These are phyloP conservation scores for Rhingia campestris DNA, from an alignment of 2,888 invertebrate genomes.

Conservation along the genomic window DNA sequence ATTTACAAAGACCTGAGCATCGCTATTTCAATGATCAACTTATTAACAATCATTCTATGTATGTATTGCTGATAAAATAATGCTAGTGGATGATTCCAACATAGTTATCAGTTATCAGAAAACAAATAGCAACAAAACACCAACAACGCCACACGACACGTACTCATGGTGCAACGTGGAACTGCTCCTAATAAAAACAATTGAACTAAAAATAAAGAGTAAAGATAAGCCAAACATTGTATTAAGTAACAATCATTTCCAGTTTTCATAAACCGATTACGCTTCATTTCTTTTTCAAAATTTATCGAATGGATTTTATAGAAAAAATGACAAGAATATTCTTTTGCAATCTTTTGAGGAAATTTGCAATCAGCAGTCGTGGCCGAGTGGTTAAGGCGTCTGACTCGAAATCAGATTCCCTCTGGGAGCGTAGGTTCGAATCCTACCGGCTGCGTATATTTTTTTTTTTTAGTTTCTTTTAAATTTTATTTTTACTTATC, in stretches of 20 bases:
- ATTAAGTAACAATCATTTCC: slow-evolving; percentile 28
- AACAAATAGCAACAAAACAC: slow-evolving; percentile 4
- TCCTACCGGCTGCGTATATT: slow-evolving; percentile 48
- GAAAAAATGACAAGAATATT: not conserved
- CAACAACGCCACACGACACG: slow-evolving; percentile 25
- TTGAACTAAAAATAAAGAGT: slow-evolving; percentile 5
- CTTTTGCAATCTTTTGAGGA: slow-evolving; percentile 16
- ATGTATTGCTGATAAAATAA: too few relatives aligned
- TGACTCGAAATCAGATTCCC: slow-evolving; percentile 75
- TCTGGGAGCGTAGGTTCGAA: slow-evolving; percentile 74
- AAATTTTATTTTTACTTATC: not conserved
- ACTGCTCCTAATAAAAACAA: slow-evolving; percentile 7
- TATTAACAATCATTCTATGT: too few relatives aligned
- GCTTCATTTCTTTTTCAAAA: not conserved
- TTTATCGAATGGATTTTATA: too few relatives aligned
- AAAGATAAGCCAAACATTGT: slow-evolving; percentile 32
- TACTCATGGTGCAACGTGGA: slow-evolving; percentile 37
- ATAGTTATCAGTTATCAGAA: slow-evolving; percentile 8
- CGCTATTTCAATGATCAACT: too few relatives aligned
- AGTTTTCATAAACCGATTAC: not conserved
- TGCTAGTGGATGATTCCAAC: too few relatives aligned
- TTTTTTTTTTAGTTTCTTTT: slow-evolving; percentile 46
- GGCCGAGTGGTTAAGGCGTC: slow-evolving; percentile 75
- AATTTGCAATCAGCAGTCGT: slow-evolving; percentile 60
- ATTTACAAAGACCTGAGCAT: too few relatives aligned